These are phyloP conservation scores for Botrylloides violaceus DNA, from an alignment of 23 tunicate species.

Conservation along the genomic window DNA sequence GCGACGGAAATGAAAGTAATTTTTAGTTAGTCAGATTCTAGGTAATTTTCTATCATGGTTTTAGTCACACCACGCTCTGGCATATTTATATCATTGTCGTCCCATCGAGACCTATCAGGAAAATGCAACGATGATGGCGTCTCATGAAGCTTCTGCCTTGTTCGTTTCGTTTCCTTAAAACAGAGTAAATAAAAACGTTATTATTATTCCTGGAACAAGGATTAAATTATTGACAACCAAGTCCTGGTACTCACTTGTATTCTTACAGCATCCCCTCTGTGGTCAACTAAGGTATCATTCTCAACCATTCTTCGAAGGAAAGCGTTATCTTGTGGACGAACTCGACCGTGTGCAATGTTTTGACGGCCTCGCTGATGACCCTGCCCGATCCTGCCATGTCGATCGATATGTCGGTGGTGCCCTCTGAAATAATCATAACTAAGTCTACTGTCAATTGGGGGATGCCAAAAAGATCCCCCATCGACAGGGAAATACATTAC, in stretches of 20 bases:
- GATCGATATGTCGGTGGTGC: slow-evolving; percentile 28
- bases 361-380: slow-evolving; percentile 11
- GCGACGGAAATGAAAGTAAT: too few species aligned
- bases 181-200: not conserved
- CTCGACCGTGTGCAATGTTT: slow-evolving; percentile 14
- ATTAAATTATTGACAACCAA: not conserved
- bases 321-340: slow-evolving; percentile 58
- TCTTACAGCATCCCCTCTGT: slow-evolving; percentile 3
- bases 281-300: slow-evolving; percentile 61
- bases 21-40: too few species aligned
- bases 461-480: too few species aligned
- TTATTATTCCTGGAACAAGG: not conserved
- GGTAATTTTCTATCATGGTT: slow-evolving; percentile 12
- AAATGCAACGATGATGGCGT: slow-evolving; percentile 68
- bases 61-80: slow-evolving; percentile 2
- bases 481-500: too few species aligned
- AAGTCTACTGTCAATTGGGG: too few species aligned
- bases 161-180: not conserved
- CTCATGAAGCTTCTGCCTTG: slow-evolving; percentile 11
- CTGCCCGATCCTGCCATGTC: slow-evolving; percentile 19
- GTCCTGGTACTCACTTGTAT: slow-evolving; percentile 7
- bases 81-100: slow-evolving; percentile 30
- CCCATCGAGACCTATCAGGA: slow-evolving; percentile 77
- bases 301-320: slow-evolving; percentile 70
- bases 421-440: not conserved